Percentiles rank a stretch among this genome's conserved stretches.
These are phyloP conservation scores for Pelosia muscerda DNA, from an alignment of 2,888 invertebrate species.

Conservation along the genomic window DNA sequence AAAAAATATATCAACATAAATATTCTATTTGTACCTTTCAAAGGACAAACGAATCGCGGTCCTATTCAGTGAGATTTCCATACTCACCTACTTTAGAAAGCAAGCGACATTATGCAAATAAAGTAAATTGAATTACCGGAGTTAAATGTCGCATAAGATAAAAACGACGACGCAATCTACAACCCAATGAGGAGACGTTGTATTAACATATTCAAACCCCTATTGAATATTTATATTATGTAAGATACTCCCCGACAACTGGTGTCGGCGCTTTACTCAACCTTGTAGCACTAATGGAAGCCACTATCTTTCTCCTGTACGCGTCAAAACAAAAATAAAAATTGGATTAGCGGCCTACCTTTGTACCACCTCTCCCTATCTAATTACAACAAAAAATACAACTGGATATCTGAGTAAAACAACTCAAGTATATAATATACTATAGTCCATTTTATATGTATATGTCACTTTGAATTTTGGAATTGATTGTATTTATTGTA, in stretches of 20 bases:
- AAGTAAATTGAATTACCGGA: conserved; percentile 86
- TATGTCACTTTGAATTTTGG: conserved; percentile 23
- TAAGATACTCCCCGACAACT: conserved; percentile 54
- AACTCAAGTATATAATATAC: conserved; percentile 37
- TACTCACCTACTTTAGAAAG: conserved; percentile 84
- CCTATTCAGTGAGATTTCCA: conserved; percentile 71
- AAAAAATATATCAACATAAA: conserved; percentile 44
- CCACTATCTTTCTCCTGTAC: conserved; percentile 73
- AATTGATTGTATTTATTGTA: conserved; percentile 34
- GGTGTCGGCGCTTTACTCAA: conserved; percentile 66
- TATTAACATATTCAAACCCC: conserved; percentile 85
- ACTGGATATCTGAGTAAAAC: conserved; percentile 45
- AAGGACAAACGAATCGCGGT: conserved; percentile 54
- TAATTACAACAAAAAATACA: conserved; percentile 54
- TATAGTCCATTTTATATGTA: conserved; percentile 46
- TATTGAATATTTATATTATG: conserved; percentile 86
- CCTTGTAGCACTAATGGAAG: conserved; percentile 80
- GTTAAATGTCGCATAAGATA: conserved; percentile 87
- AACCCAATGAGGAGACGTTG: conserved; percentile 83
- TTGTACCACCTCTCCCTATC: conserved; percentile 53
- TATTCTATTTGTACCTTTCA: conserved; percentile 53
- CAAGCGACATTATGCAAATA: conserved; percentile 85
- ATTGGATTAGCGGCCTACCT: conserved; percentile 64
- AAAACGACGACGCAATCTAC: conserved; percentile 86
- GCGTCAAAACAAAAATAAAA: conserved; percentile 74